Evolutionary conservation across 1,140 invertebrate genomes (phyloP).

Genomic region (Bombus sibiricus): DNA sequence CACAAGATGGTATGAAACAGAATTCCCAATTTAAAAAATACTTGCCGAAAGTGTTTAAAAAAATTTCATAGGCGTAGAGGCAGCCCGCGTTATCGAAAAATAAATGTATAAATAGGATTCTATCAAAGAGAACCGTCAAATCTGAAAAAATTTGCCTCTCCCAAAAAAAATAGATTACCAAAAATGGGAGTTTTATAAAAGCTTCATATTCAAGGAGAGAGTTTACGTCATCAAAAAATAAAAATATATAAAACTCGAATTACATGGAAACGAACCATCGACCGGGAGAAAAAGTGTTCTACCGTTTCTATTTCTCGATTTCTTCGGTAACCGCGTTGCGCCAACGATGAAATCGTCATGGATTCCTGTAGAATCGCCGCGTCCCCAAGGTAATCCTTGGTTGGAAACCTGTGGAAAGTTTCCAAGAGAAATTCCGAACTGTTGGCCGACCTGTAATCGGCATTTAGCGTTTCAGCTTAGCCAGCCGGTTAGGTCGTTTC

Average conservation of each 20-base stretch:
- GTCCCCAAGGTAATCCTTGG: not conserved
- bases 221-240: not conserved
- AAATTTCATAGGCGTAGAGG: not conserved
- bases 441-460: constrained; percentile 64
- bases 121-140: too few relatives aligned
- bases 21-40: not conserved
- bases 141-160: too few relatives aligned
- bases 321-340: too few relatives aligned
- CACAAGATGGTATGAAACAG: not conserved
- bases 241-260: not conserved
- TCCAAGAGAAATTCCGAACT: constrained; percentile 55
- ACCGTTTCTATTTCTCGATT: too few relatives aligned
- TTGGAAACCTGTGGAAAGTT: constrained; percentile 37
- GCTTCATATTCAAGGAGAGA: not conserved
- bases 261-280: not conserved
- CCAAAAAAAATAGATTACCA: not conserved
- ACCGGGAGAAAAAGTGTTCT: too few relatives aligned
- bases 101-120: too few relatives aligned
- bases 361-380: not conserved
- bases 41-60: too few relatives aligned
- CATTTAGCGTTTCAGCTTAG: constrained; percentile 69
- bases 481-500: constrained; percentile 63
- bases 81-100: not conserved
- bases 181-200: not conserved
- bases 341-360: not conserved